Base-by-base conservation (phyloP, 2,113 vertebrate genomes). In the Apus apus region DNA sequence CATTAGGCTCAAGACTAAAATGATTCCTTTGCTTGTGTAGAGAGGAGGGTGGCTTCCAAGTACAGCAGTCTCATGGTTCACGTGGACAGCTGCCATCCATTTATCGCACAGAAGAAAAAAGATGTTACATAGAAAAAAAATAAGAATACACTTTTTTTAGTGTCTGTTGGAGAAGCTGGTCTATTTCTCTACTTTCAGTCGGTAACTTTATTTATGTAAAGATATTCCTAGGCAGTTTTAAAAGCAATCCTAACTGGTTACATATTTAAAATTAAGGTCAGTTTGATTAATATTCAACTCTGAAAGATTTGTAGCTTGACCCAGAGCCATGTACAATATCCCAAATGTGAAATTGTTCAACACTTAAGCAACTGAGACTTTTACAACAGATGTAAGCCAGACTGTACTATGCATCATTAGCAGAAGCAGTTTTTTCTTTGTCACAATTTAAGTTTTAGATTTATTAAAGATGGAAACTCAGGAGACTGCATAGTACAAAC, bases 1-100 rank as follows among this genome's bases (percentile, higher is more conserved):
- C 46, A 91, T 96, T 96, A 93, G 48, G 29, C 38, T 96, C 60
- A 45, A 83, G 30, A 77, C 11, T 57, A 29, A 96, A 92, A 95
- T 74, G 6, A 91, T 90, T 91, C 51, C 22, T 86, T 90, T 76
- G 15, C 51, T 73, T 58, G 6, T 53, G 26, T 5, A n/a, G 48
- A 77, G 32, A 73, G 23, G 11, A 87, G 4, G 27, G 53, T 70
- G 67, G 16, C 16, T 88, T 89, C 85, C 34, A 30, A 48, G 5
- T 38, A 40, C 15, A 80, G 23, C 27, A 57, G 2, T 64, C 26
- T 74, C 38, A 30, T 0, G 0, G 36, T 51, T 15, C 11, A 2
- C 46, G 25, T 19, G 20, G 50, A 43, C 27, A 77, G 60, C n/a
- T 80, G 67, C 43, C 18, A n/a, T 66, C 23, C 5, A 30, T 51